A percentile compares a stretch with the other conserved stretches of the same genome.
Conservation (phyloP, 2,113 vertebrate species). For the Bos indicus region DNA sequence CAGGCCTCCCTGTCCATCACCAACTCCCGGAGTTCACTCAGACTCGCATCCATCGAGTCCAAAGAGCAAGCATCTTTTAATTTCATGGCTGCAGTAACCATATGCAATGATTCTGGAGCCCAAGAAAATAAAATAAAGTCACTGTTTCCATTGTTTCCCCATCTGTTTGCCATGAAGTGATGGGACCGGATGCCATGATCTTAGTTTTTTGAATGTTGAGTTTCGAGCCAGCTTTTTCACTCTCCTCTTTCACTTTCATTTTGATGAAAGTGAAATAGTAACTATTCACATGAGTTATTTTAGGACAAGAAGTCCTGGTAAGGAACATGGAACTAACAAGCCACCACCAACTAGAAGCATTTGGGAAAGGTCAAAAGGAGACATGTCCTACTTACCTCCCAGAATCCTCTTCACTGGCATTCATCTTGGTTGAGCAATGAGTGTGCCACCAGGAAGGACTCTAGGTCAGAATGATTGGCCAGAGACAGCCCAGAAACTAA, state of each 20-base stretch:
- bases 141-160: neutral
- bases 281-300: neutral
- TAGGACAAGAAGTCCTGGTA: neutral
- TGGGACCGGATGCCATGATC: neutral
- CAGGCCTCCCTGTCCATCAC: too few relatives aligned
- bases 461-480: neutral
- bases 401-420: neutral
- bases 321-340: neutral
- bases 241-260: neutral
- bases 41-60: neutral
- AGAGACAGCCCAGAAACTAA: neutral
- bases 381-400: neutral
- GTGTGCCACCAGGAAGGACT: neutral
- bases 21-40: too few relatives aligned
- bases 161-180: neutral
- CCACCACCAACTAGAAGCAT: neutral
- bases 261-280: neutral
- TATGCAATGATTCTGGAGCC: neutral
- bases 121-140: neutral
- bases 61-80: neutral
- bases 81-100: neutral
- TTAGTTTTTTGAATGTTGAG: neutral
- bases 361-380: neutral
- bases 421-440: neutral
- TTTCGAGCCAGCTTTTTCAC: neutral